Percentiles rank a stretch among this genome's conserved stretches.
Conservation (phyloP, 2,797 vertebrate genomes). For the Benthosema pterotum region DNA sequence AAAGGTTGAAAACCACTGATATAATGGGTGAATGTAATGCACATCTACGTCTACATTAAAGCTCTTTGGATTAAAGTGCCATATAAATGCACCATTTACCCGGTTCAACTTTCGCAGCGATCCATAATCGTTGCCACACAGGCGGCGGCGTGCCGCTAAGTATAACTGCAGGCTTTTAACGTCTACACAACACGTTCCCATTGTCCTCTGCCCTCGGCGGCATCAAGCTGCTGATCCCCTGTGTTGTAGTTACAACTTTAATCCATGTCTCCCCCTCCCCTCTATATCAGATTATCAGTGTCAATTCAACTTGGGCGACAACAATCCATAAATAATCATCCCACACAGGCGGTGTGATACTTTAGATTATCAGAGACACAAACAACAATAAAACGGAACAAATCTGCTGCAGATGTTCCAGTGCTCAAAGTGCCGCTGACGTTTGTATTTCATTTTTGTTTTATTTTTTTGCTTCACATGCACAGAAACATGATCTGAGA, state of each 20-base stretch:
- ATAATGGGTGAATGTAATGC: too few relatives aligned
- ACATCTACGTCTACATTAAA: too few relatives aligned
- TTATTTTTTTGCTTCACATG: not conserved
- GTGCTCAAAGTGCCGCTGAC: slow-evolving; percentile 6
- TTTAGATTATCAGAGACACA: slow-evolving; percentile 59
- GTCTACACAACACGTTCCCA: slow-evolving; percentile 45
- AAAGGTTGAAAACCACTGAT: too few relatives aligned
- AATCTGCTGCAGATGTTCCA: slow-evolving; percentile 34
- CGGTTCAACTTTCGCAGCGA: too few relatives aligned
- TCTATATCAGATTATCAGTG: slow-evolving; percentile 72
- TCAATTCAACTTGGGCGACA: slow-evolving; percentile 70
- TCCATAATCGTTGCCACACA: too few relatives aligned
- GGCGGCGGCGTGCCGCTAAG: too few relatives aligned
- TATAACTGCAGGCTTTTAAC: too few relatives aligned
- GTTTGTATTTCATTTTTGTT: too few relatives aligned
- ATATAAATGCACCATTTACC: too few relatives aligned
- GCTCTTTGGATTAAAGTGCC: too few relatives aligned
- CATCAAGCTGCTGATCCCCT: slow-evolving; percentile 64
- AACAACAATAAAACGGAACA: slow-evolving; percentile 46
- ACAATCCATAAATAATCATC: slow-evolving; percentile 72
- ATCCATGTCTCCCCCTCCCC: slow-evolving; percentile 61
- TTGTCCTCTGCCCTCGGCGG: slow-evolving; percentile 47
- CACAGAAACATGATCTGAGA: slow-evolving; percentile 1
- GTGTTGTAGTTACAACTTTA: slow-evolving; percentile 71
- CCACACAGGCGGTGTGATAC: slow-evolving; percentile 34